Percentiles rank a stretch among this genome's conserved stretches.
Evolutionary conservation across 92 coral and sea anemone species (phyloP).

Genomic region (Palythoa heliodiscus): DNA sequence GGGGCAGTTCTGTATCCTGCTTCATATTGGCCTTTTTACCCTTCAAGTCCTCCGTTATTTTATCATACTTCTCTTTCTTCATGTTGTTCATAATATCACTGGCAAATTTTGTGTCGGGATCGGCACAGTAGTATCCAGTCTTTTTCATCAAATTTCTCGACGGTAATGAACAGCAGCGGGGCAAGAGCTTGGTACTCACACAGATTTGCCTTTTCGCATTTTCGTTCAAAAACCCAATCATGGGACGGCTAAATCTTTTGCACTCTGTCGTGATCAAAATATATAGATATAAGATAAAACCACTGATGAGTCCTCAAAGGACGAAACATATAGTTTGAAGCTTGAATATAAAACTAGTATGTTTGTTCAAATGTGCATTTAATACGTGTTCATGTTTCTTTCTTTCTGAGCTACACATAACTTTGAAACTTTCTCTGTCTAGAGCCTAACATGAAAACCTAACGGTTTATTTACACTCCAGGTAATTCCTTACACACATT

Average conservation of each 20-base stretch:
- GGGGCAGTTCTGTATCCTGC: neutral
- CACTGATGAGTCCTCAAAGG: no score
- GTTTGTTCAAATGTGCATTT: no score
- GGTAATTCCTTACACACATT: no score
- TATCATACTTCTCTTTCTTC: neutral
- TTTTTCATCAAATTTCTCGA: neutral
- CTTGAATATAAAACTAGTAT: no score
- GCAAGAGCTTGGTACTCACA: conserved; percentile 20
- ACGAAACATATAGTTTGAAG: no score
- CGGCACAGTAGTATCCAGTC: conserved; percentile 25
- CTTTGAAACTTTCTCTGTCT: no score
- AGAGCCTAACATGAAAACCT: no score
- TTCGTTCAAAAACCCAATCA: neutral
- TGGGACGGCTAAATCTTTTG: conserved; percentile 11
- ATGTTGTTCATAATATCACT: neutral
- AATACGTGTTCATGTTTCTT: no score
- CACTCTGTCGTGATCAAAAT: conserved; percentile 1
- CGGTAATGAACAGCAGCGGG: conserved; percentile 14
- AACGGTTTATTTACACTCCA: no score
- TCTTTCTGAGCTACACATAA: no score
- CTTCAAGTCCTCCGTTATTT: neutral
- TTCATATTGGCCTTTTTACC: neutral
- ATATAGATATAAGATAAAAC: neutral
- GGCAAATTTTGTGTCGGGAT: conserved; percentile 2
- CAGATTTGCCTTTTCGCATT: neutral